phyloP scores from a whole-genome alignment of 2,888 invertebrate genomes.

The Netelia inedita region DNA sequence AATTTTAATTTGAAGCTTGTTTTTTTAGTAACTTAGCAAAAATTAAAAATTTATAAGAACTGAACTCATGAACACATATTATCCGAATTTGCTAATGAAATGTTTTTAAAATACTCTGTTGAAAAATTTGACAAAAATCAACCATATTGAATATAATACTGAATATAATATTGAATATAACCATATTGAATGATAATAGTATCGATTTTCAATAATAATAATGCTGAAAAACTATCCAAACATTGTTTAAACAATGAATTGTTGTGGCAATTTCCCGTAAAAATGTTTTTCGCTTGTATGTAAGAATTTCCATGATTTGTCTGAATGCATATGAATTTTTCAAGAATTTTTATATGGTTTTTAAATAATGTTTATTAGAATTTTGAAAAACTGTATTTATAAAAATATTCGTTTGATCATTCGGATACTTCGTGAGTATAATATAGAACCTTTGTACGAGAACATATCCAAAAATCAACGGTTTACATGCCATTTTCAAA shows the following conservation, averaged over 20 bases:
- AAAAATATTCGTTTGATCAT: background rate
- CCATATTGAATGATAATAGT: conserved; percentile 15
- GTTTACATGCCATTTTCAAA: background rate
- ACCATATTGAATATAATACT: no score
- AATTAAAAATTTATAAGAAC: no score
- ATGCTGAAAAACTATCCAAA: conserved; percentile 1
- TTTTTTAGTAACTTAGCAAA: no score
- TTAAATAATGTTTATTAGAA: background rate
- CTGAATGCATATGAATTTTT: background rate
- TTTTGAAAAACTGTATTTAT: background rate
- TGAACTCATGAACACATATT: no score
- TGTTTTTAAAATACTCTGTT: background rate
- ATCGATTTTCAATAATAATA: conserved; percentile 22
- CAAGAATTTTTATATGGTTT: background rate
- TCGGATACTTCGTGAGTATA: background rate
- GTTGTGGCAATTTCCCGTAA: no score
- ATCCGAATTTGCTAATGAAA: no score
- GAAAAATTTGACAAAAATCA: conserved; percentile 25
- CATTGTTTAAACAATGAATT: no score
- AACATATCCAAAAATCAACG: background rate
- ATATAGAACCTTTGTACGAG: background rate
- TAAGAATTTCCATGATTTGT: background rate
- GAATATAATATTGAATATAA: no score
- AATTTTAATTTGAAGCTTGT: no score
- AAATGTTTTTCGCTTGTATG: no score